Evolutionary conservation across 2,888 invertebrate species (phyloP).

Genomic region (Callosobruchus maculatus): DNA sequence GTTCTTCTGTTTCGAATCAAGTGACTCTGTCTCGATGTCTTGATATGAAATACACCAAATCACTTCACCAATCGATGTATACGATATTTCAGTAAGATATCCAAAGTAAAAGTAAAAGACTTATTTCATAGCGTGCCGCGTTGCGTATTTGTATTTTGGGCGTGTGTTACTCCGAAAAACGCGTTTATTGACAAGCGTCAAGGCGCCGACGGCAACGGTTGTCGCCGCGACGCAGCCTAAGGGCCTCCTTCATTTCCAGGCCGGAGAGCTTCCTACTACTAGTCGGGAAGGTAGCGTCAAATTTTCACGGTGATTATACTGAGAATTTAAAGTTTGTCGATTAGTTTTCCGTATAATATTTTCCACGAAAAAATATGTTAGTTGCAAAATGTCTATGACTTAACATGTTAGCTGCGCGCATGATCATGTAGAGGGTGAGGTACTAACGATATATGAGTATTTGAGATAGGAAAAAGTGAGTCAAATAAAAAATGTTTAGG

Average conservation of each 20-base stretch:
- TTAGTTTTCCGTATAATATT: too few relatives aligned
- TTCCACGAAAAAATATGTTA: too few relatives aligned
- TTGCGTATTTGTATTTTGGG: constrained; percentile 21
- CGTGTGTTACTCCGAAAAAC: constrained; percentile 36
- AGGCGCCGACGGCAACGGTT: not conserved
- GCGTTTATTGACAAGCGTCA: constrained; percentile 46
- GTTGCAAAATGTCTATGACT: too few relatives aligned
- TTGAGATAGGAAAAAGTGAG: too few relatives aligned
- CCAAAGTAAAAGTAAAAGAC: not conserved
- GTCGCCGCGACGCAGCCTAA: not conserved
- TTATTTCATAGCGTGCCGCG: not conserved
- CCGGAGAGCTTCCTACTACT: not conserved
- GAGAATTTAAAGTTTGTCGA: too few relatives aligned
- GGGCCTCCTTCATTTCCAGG: not conserved
- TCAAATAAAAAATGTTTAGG: too few relatives aligned
- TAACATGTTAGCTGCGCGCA: too few relatives aligned
- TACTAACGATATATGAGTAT: too few relatives aligned
- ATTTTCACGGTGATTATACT: too few relatives aligned
- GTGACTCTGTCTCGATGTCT: not conserved
- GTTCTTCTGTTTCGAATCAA: not conserved
- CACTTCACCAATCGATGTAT: not conserved
- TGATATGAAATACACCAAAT: not conserved
- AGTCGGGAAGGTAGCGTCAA: too few relatives aligned
- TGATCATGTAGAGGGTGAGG: too few relatives aligned
- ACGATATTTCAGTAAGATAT: not conserved